Evolutionary conservation across 2,113 vertebrate genomes (phyloP), one percentile per base, ranked within the genome.

Genomic region (Phalacrocorax brasilianus): DNA sequence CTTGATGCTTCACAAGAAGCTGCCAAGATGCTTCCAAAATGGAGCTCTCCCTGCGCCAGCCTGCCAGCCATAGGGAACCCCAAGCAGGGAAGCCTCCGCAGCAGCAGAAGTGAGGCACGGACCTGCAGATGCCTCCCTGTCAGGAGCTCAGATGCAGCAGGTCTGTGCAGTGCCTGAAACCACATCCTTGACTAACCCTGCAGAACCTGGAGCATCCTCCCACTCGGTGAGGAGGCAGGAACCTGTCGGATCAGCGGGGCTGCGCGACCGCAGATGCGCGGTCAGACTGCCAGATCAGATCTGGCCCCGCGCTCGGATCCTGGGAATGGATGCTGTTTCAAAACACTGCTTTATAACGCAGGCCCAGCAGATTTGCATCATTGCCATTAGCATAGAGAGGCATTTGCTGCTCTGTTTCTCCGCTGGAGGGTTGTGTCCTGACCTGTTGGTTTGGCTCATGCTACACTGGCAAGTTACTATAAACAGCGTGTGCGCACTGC

Each of bases 11-110:
- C 44, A 2, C 18, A 61, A 76, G 45, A 38, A 77, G 42, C 62
- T 67, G n/a, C 59, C 85, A 11, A 81, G 77, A 49, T 21, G 56
- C 50, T 59, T 65, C 73, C 32, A 65, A 75, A 85, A 62, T 0
- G 2, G 32, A 53, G 67, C 38, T 78, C 12, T 53, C 56, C 58
- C 55, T 6, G 1, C 0, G 0, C 44, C 3, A 2, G 42, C 35
- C 5, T 3, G 45, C n/a, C 8, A 7, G 61, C 33, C 33, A 5
- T 1, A 26, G n/a, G 66, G 44, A 71, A 8, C 52, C 45, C 56
- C 1, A 2, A 49, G 30, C 33, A 33, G 33, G 50, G 38, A 59
- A 53, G 17, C 5, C 27, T 76, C 42, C 42, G 32, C 45, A 72
- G 26, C 47, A 83, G 81, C 44, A 55, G 26, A 47, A 50, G 30